Conservation (phyloP, 1,140 invertebrate genomes). For the Eciton burchellii region DNA sequence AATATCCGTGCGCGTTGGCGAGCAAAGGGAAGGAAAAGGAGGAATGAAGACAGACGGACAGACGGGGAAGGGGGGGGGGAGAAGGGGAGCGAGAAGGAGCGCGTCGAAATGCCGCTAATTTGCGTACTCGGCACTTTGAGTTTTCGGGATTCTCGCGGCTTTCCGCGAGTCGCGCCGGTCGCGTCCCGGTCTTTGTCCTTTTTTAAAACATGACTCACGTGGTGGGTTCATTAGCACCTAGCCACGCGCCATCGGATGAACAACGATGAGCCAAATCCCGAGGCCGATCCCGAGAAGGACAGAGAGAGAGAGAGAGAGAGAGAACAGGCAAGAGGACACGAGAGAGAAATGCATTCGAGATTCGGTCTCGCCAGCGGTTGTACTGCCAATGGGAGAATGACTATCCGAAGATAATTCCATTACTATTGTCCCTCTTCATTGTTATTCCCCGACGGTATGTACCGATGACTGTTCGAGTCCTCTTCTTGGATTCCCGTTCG, state of each 20-base stretch:
- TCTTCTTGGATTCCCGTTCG: slow-evolving; percentile 26
- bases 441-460: slow-evolving; percentile 55
- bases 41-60: neutral
- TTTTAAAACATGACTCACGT: slow-evolving; percentile 68
- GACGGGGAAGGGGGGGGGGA: neutral
- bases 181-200: slow-evolving; percentile 54
- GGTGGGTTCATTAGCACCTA: slow-evolving; percentile 70
- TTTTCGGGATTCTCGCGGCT: slow-evolving; percentile 47
- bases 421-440: slow-evolving; percentile 60
- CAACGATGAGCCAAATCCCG: slow-evolving; percentile 41
- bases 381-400: slow-evolving; percentile 42
- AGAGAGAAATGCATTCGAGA: slow-evolving; percentile 23
- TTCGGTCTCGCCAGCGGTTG: slow-evolving; percentile 40
- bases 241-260: slow-evolving; percentile 36
- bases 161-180: slow-evolving; percentile 20
- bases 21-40: neutral
- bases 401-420: slow-evolving; percentile 57
- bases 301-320: slow-evolving; percentile 17
- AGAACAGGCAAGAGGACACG: too few species aligned
- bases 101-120: slow-evolving; percentile 57
- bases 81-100: slow-evolving; percentile 14
- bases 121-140: slow-evolving; percentile 55
- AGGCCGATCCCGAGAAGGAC: slow-evolving; percentile 8
- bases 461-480: slow-evolving; percentile 38
- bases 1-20: slow-evolving; percentile 2